A percentile compares a stretch with the other conserved stretches of the same genome.
These are phyloP conservation scores for Acleris literana DNA, from an alignment of 2,888 invertebrate species.

Conservation along the genomic window DNA sequence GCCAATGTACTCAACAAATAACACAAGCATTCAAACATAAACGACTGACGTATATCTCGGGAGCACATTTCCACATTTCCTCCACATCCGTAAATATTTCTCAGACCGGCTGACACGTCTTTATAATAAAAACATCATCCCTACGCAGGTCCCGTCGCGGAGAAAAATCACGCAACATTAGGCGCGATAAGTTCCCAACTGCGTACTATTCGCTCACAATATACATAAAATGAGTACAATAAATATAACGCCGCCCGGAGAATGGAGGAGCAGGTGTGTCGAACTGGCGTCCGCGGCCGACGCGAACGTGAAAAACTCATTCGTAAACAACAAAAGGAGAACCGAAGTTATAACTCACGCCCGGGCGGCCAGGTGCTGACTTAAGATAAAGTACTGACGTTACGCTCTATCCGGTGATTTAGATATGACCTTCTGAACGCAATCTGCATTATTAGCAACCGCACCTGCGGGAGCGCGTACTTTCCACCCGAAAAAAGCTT, in stretches of 20 bases:
- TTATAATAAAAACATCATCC: conserved; percentile 80
- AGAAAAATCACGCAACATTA: conserved; percentile 68
- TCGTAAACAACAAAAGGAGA: conserved; percentile 77
- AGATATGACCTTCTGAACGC: conserved; percentile 77
- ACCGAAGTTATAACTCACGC: conserved; percentile 66
- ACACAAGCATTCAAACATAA: conserved; percentile 60
- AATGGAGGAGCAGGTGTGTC: conserved; percentile 72
- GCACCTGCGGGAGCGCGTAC: conserved; percentile 45
- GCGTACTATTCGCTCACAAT: conserved; percentile 65
- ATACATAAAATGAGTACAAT: conserved; percentile 55
- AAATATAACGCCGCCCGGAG: conserved; percentile 46
- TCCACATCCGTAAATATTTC: conserved; percentile 71
- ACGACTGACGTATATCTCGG: conserved; percentile 61
- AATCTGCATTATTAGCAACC: conserved; percentile 73
- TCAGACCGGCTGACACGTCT: conserved; percentile 65
- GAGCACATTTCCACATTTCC: conserved; percentile 48
- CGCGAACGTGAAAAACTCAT: conserved; percentile 76
- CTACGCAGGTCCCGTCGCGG: conserved; percentile 50
- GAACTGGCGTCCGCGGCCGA: conserved; percentile 62
- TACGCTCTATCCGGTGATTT: conserved; percentile 75
- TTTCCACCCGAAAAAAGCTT: conserved; percentile 16
- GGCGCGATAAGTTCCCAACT: conserved; percentile 74
- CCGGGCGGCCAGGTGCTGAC: conserved; percentile 69
- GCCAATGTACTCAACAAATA: conserved; percentile 50
- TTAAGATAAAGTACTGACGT: conserved; percentile 76